Evolutionary conservation across 2,888 invertebrate genomes (phyloP).

Genomic region (Xanthorhoe designata): DNA sequence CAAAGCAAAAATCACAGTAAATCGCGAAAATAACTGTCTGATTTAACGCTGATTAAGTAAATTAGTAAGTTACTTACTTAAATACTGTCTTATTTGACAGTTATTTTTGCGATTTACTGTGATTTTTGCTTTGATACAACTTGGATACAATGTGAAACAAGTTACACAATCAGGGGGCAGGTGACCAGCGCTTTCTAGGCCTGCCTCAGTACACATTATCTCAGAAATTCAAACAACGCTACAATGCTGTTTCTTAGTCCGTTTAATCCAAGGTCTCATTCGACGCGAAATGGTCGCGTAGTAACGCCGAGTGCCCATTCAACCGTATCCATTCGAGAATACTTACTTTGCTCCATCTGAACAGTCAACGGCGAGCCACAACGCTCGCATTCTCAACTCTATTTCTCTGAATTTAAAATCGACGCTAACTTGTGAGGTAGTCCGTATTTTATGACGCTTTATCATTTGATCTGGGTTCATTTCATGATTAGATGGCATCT

Average conservation of each 20-base stretch:
- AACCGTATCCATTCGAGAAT: conserved; percentile 63
- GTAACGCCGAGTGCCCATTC: conserved; percentile 62
- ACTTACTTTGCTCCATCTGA: conserved; percentile 66
- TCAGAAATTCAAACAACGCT: background rate
- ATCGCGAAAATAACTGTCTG: no score
- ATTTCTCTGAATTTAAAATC: conserved; percentile 12
- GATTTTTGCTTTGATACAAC: no score
- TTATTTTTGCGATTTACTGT: no score
- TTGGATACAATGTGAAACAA: no score
- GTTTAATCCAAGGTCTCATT: conserved; percentile 54
- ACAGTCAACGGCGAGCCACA: conserved; percentile 34
- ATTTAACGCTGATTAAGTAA: no score
- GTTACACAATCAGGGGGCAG: no score
- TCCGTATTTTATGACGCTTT: conserved; percentile 33
- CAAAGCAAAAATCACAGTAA: no score
- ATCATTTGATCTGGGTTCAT: conserved; percentile 39
- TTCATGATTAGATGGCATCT: conserved; percentile 37
- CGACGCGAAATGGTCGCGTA: conserved; percentile 54
- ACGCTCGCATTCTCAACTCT: conserved; percentile 22
- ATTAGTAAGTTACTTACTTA: no score
- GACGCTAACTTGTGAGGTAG: background rate
- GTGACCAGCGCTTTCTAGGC: no score
- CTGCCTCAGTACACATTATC: background rate
- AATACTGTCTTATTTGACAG: no score
- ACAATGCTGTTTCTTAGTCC: conserved; percentile 40